Percentiles rank a stretch among this genome's conserved stretches.
Conservation (phyloP, 2,797 vertebrate genomes). For the Chelonia mydas region DNA sequence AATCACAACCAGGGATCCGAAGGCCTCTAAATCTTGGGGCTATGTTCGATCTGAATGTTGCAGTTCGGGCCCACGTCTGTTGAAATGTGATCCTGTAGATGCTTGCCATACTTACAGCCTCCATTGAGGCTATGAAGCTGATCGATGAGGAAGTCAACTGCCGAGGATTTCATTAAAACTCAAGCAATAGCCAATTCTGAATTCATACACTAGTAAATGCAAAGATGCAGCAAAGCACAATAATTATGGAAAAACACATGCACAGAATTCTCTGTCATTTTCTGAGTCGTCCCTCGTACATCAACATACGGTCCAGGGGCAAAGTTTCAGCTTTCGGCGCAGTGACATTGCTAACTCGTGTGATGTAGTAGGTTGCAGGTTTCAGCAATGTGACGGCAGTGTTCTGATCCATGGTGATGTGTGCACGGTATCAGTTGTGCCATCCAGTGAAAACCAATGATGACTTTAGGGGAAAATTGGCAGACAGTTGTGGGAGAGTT, state of each 20-base stretch:
- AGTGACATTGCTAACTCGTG: neutral
- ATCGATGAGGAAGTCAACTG: neutral
- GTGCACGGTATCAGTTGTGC: neutral
- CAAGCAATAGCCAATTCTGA: neutral
- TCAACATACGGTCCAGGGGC: neutral
- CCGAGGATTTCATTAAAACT: neutral
- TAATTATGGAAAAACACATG: neutral
- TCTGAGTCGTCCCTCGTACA: neutral
- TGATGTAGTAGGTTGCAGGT: accelerated
- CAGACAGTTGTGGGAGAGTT: slow-evolving; percentile 15
- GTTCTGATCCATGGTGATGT: neutral
- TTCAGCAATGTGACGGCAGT: neutral
- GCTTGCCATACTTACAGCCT: neutral
- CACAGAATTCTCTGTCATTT: neutral
- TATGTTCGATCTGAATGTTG: neutral
- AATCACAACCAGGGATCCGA: neutral
- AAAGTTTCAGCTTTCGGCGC: neutral
- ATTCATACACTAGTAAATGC: neutral
- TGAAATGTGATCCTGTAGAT: neutral
- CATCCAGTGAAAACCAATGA: neutral
- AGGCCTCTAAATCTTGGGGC: neutral
- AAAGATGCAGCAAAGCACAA: neutral
- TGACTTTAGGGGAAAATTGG: slow-evolving; percentile 37
- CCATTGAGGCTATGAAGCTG: neutral
- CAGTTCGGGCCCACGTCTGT: neutral